These are phyloP conservation scores for Sminthurides aquaticus DNA, from an alignment of 2,888 invertebrate genomes.

Conservation along the genomic window DNA sequence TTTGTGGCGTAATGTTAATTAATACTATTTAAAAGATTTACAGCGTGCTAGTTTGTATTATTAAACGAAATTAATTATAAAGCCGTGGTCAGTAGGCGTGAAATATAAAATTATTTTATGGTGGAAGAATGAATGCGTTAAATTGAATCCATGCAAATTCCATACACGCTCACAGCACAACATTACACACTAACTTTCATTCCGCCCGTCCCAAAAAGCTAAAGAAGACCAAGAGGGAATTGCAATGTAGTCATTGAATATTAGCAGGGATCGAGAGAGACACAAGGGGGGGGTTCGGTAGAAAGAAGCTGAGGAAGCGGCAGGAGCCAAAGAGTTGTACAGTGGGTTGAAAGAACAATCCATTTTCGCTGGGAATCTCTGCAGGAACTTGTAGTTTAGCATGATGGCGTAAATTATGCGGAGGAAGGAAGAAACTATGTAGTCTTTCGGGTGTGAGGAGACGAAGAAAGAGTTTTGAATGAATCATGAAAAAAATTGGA, in stretches of 20 bases:
- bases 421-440: neutral
- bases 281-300: too few relatives aligned
- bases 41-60: slow-evolving; percentile 9
- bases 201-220: too few relatives aligned
- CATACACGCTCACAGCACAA: neutral
- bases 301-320: too few relatives aligned
- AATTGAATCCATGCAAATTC: neutral
- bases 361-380: too few relatives aligned
- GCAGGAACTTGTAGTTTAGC: too few relatives aligned
- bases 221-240: too few relatives aligned
- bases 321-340: too few relatives aligned
- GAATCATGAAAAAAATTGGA: neutral
- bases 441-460: neutral
- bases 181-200: neutral
- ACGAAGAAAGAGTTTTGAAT: too few relatives aligned
- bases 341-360: too few relatives aligned
- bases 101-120: slow-evolving; percentile 1
- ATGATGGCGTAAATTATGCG: neutral
- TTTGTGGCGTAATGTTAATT: neutral
- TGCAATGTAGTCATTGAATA: too few relatives aligned
- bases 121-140: neutral
- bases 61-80: neutral
- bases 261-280: too few relatives aligned
- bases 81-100: slow-evolving; percentile 7
- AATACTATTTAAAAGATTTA: slow-evolving; percentile 4